These are phyloP conservation scores for Gnathonemus echidnorhynchus DNA, from an alignment of 2,113 vertebrate species.

Conservation along the genomic window DNA sequence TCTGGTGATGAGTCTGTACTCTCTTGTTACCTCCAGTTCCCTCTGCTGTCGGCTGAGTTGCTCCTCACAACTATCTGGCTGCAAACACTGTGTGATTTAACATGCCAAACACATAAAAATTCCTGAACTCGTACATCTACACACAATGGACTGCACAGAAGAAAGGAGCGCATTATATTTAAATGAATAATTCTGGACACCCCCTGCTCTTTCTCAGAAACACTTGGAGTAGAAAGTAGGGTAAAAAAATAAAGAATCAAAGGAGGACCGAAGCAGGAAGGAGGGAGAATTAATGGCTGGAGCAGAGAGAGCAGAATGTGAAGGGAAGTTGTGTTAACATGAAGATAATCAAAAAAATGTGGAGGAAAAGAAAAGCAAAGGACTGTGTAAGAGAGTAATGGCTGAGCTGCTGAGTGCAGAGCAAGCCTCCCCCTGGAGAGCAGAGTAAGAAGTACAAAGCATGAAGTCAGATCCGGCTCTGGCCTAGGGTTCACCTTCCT, in stretches of 20 bases:
- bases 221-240: neutral
- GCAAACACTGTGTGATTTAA: neutral
- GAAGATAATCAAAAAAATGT: neutral
- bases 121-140: neutral
- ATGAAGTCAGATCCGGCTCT: neutral
- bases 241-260: neutral
- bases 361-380: neutral
- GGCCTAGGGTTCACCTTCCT: neutral
- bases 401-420: neutral
- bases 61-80: neutral
- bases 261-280: neutral
- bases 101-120: neutral
- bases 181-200: neutral
- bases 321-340: neutral
- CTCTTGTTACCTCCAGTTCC: constrained; percentile 30
- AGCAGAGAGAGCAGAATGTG: neutral
- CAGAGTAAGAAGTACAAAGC: neutral
- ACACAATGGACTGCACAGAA: neutral
- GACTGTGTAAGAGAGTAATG: neutral
- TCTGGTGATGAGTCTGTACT: constrained; percentile 24
- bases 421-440: neutral
- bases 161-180: neutral
- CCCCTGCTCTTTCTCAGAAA: neutral
- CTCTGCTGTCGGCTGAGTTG: neutral
- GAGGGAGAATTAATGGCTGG: neutral